Percentiles rank a stretch among this genome's conserved stretches.
Evolutionary conservation across 2,888 invertebrate species (phyloP).

Genomic region (Autographa gamma): DNA sequence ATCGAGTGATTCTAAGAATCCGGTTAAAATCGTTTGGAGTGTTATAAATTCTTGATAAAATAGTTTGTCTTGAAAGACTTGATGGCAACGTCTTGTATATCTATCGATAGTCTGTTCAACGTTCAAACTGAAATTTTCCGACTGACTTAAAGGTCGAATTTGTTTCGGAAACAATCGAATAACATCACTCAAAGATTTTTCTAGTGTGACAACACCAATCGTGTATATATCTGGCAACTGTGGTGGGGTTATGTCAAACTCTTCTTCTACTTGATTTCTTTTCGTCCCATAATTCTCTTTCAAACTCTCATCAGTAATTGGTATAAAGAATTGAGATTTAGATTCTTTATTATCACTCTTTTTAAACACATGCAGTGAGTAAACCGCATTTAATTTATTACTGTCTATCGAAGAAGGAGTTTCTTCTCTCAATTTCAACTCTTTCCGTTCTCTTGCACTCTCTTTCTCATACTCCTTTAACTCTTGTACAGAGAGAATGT

Average conservation of each 20-base stretch:
- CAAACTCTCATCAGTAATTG: constrained; percentile 76
- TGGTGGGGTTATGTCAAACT: constrained; percentile 75
- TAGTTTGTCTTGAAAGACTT: constrained; percentile 85
- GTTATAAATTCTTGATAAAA: constrained; percentile 84
- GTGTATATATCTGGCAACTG: constrained; percentile 79
- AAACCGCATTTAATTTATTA: constrained; percentile 81
- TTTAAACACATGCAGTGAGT: constrained; percentile 82
- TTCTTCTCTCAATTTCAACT: constrained; percentile 73
- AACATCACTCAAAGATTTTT: constrained; percentile 79
- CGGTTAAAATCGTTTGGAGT: constrained; percentile 77
- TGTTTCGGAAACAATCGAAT: constrained; percentile 84
- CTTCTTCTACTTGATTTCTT: constrained; percentile 80
- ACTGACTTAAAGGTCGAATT: constrained; percentile 83
- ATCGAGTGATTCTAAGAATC: constrained; percentile 74
- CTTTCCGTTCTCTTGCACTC: constrained; percentile 69
- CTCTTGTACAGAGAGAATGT: constrained; percentile 74
- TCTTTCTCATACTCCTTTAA: constrained; percentile 79
- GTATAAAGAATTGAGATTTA: constrained; percentile 86
- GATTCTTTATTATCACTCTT: constrained; percentile 83
- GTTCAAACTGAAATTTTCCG: constrained; percentile 82
- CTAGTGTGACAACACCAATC: constrained; percentile 71
- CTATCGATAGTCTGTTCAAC: constrained; percentile 83
- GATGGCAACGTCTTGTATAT: constrained; percentile 84
- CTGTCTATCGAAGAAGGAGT: constrained; percentile 81
- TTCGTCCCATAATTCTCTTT: constrained; percentile 75